A percentile compares a stretch with the other conserved stretches of the same genome.
phyloP scores from a whole-genome alignment of 2,888 invertebrate species.

The Adelphocoris suturalis region DNA sequence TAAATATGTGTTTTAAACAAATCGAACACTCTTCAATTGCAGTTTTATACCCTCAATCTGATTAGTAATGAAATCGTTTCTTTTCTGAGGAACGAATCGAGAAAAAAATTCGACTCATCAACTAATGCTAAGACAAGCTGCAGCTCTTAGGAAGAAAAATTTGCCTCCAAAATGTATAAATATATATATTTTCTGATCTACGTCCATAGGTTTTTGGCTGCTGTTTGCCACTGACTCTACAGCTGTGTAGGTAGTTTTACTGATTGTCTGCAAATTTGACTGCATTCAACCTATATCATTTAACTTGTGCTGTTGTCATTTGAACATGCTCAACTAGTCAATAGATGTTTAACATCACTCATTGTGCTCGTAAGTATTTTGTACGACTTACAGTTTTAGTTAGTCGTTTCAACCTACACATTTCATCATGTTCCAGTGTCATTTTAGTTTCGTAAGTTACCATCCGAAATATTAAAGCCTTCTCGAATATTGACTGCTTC shows the following conservation, averaged over 20 bases:
- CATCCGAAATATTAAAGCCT: neutral
- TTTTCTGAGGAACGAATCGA: too few species aligned
- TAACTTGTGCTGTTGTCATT: neutral
- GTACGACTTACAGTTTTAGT: neutral
- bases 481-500: neutral
- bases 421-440: neutral
- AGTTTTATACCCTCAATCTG: too few species aligned
- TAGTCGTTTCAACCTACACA: neutral
- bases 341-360: neutral
- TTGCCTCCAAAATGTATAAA: neutral
- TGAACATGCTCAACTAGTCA: slow-evolving; percentile 5
- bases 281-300: neutral
- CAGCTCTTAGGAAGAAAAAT: neutral
- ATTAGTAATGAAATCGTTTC: too few species aligned
- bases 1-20: too few species aligned
- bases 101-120: too few species aligned
- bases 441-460: slow-evolving; percentile 16
- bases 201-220: neutral
- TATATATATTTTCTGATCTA: neutral
- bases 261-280: neutral
- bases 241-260: neutral
- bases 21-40: too few species aligned
- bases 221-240: neutral
- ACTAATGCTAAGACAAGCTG: too few species aligned
- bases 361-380: neutral